Evolutionary conservation across 2,113 vertebrate species (phyloP).

Genomic region (Lepus timidus): DNA sequence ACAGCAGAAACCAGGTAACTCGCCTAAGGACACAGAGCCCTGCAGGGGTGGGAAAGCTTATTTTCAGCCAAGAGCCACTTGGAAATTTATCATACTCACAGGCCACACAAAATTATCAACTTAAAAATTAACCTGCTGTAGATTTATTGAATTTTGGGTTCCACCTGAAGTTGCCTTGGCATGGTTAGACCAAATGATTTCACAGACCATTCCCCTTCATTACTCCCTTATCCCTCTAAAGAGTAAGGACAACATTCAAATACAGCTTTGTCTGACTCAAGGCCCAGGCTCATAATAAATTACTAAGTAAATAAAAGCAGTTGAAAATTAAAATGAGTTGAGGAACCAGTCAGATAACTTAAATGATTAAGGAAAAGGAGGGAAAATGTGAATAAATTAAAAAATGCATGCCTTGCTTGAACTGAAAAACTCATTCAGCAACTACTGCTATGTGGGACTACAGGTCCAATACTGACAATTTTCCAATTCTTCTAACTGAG

Average conservation of each 20-base stretch:
- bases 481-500: background rate
- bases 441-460: background rate
- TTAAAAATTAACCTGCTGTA: too few relatives aligned
- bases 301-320: background rate
- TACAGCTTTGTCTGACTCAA: background rate
- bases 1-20: background rate
- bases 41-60: too few relatives aligned
- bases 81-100: too few relatives aligned
- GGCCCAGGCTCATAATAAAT: background rate
- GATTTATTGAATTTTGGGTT: too few relatives aligned
- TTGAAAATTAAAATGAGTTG: background rate
- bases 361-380: background rate
- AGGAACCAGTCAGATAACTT: background rate
- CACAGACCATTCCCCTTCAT: too few relatives aligned
- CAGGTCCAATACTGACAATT: background rate
- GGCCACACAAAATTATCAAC: too few relatives aligned
- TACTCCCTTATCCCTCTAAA: background rate
- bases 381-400: background rate
- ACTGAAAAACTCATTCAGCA: background rate
- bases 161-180: too few relatives aligned
- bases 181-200: too few relatives aligned
- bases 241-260: background rate
- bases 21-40: background rate
- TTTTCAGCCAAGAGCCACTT: too few relatives aligned
- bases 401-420: background rate